phyloP scores from a whole-genome alignment of 2,888 invertebrate genomes.

The Didymodactylos carnosus region DNA sequence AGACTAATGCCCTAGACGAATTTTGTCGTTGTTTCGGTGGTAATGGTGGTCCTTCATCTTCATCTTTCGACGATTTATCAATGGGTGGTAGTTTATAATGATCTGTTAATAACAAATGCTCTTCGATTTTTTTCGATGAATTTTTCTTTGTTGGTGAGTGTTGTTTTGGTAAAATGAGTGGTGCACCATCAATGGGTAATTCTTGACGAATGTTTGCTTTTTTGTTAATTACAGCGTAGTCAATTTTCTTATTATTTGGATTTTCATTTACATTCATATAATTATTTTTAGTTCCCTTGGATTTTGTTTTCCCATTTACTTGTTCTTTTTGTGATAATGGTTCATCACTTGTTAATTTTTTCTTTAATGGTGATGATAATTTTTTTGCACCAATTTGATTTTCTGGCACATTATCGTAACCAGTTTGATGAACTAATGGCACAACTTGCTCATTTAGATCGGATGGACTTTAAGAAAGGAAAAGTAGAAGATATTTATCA shows the following conservation, averaged over 20 bases:
- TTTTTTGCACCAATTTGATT: not conserved
- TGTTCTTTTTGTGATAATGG: not conserved
- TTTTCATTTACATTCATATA: not conserved
- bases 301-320: not conserved
- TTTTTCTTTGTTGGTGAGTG: not conserved
- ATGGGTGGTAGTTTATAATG: not conserved
- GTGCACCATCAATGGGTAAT: not conserved
- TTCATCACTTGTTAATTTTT: not conserved
- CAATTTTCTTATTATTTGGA: not conserved
- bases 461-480: not conserved
- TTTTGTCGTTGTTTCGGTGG: not conserved
- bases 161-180: not conserved
- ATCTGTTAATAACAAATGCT: not conserved
- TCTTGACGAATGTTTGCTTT: not conserved
- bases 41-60: not conserved
- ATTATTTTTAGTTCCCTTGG: not conserved
- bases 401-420: not conserved
- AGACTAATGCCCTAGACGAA: not conserved
- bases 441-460: not conserved
- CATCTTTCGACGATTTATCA: not conserved
- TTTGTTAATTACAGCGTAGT: no score
- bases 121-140: not conserved
- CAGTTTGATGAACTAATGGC: no score
- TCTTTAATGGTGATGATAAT: not conserved
- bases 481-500: not conserved